Evolutionary conservation across 1,140 invertebrate genomes (phyloP).

Genomic region (Hylaeus volcanicus): DNA sequence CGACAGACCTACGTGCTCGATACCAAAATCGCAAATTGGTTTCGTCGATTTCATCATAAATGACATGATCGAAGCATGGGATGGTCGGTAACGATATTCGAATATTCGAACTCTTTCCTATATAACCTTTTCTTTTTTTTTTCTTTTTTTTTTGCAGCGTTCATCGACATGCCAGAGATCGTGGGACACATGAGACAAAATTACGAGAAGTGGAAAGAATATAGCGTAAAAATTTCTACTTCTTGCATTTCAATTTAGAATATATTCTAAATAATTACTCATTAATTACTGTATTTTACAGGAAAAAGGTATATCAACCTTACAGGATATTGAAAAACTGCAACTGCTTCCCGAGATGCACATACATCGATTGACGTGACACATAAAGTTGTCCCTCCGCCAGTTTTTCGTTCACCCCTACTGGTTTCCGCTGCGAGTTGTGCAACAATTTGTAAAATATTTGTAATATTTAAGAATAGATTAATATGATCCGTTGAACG

Average conservation of each 20-base stretch:
- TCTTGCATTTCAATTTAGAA: neutral
- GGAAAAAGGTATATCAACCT: constrained; percentile 86
- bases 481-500: constrained; percentile 14
- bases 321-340: constrained; percentile 84
- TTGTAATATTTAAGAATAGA: constrained; percentile 57
- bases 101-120: neutral
- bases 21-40: constrained; percentile 97
- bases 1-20: constrained; percentile 94
- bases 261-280: too few relatives aligned
- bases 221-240: constrained; percentile 66
- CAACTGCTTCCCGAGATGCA: constrained; percentile 75
- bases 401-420: neutral
- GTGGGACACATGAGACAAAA: constrained; percentile 91
- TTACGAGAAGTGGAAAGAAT: constrained; percentile 95
- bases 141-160: constrained; percentile 84
- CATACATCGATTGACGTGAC: constrained; percentile 55
- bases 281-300: constrained; percentile 69
- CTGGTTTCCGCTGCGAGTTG: constrained; percentile 21
- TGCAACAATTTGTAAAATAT: constrained; percentile 54
- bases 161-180: constrained; percentile 95
- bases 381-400: constrained; percentile 4
- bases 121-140: too few relatives aligned
- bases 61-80: constrained; percentile 98
- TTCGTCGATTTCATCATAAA: constrained; percentile 98
- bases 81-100: constrained; percentile 83